Evolutionary conservation across 2,888 invertebrate species (phyloP).

Genomic region (Torymus auratus): DNA sequence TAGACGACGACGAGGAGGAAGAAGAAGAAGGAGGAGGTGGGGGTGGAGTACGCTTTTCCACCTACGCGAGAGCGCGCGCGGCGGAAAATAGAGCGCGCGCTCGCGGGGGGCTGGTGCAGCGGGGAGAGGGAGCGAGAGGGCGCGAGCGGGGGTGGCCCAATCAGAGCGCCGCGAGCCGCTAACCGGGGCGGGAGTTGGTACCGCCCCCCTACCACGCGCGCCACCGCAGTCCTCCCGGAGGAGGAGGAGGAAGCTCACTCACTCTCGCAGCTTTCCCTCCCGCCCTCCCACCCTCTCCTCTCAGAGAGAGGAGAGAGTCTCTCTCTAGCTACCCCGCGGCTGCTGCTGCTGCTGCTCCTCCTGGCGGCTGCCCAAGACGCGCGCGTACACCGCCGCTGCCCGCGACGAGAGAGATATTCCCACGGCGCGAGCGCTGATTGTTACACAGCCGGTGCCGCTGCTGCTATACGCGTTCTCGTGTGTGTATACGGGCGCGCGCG

Average conservation of each 20-base stretch:
- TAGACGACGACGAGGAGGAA: conserved; percentile 18
- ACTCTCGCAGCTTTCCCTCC: conserved; percentile 53
- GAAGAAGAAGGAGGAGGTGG: conserved; percentile 3
- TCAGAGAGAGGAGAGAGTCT: conserved; percentile 42
- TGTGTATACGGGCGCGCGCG: neutral
- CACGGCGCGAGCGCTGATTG: conserved; percentile 74
- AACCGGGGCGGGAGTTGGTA: conserved; percentile 67
- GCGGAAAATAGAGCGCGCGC: conserved; percentile 28
- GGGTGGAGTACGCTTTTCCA: conserved; percentile 17
- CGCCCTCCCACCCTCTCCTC: conserved; percentile 59
- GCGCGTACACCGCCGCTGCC: conserved; percentile 61
- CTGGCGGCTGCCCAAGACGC: conserved; percentile 74
- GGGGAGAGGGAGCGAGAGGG: conserved; percentile 49
- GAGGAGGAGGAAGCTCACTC: conserved; percentile 57
- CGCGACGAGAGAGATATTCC: conserved; percentile 70
- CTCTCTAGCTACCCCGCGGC: conserved; percentile 66
- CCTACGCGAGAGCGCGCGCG: conserved; percentile 57
- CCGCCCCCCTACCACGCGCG: conserved; percentile 45
- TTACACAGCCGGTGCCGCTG: conserved; percentile 61
- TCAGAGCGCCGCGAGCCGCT: conserved; percentile 71
- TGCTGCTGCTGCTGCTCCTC: conserved; percentile 47
- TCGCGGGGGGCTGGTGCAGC: conserved; percentile 4
- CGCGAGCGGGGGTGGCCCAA: conserved; percentile 72
- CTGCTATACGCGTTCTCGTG: conserved; percentile 22
- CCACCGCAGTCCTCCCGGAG: conserved; percentile 65